phyloP scores from a whole-genome alignment of 2,888 invertebrate species.

The Helleia helle region DNA sequence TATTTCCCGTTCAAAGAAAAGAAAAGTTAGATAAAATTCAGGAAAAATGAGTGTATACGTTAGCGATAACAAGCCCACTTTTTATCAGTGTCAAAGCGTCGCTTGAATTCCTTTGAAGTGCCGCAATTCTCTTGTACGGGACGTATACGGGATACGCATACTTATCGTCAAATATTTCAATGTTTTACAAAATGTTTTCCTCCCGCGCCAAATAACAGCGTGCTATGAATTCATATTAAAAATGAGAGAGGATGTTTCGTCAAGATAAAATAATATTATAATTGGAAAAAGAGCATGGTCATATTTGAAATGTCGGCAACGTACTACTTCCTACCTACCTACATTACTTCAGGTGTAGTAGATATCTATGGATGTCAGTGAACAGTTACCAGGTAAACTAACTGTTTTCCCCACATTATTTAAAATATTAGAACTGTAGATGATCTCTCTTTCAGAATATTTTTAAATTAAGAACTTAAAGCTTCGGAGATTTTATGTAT shows the following conservation, averaged over 20 bases:
- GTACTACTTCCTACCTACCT: no score
- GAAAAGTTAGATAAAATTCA: conserved; percentile 8
- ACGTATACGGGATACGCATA: conserved; percentile 56
- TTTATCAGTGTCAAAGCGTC: conserved; percentile 60
- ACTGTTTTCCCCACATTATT: no score
- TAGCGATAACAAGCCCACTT: conserved; percentile 57
- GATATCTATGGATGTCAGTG: no score
- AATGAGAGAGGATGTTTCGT: background rate
- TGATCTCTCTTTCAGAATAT: no score
- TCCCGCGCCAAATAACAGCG: background rate
- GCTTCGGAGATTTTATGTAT: no score
- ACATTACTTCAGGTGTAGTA: no score
- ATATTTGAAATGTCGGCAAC: no score
- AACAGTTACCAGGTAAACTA: no score
- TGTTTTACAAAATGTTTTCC: conserved; percentile 1
- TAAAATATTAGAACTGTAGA: no score
- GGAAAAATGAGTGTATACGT: conserved; percentile 14
- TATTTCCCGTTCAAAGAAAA: conserved; percentile 4
- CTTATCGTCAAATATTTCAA: conserved; percentile 49
- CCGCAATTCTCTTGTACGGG: conserved; percentile 44
- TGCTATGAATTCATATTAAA: conserved; percentile 1
- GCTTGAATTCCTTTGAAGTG: conserved; percentile 54
- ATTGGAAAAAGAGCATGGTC: no score
- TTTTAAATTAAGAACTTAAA: no score
- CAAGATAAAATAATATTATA: no score